Evolutionary conservation across 2,888 invertebrate genomes (phyloP).

Genomic region (Ectemnius lituratus): DNA sequence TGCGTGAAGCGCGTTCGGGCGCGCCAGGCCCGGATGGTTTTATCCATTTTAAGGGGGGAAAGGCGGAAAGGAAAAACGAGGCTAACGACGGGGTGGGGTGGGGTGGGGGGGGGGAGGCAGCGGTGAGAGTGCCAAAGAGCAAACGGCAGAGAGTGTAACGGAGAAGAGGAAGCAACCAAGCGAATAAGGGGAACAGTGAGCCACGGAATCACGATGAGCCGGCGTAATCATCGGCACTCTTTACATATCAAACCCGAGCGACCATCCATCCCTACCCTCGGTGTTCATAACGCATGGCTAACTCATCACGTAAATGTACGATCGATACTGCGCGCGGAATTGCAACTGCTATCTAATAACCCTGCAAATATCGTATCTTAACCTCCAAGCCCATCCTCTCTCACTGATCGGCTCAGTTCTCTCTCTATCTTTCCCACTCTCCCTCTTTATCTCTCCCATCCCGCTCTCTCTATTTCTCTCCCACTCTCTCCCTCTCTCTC

Average conservation of each 20-base stretch:
- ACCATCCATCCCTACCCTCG: constrained; percentile 3
- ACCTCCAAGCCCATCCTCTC: constrained; percentile 39
- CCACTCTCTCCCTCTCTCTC: constrained; percentile 10
- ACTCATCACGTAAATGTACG: constrained; percentile 73
- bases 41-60: constrained; percentile 32
- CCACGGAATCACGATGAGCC: constrained; percentile 59
- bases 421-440: not conserved
- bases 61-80: constrained; percentile 3
- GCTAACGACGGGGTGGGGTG: not conserved
- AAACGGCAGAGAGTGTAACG: not conserved
- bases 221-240: constrained; percentile 62
- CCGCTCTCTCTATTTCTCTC: constrained; percentile 30
- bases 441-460: constrained; percentile 16
- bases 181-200: constrained; percentile 39
- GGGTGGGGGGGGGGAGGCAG: not conserved
- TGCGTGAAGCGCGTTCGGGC: constrained; percentile 34
- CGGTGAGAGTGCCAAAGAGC: not conserved
- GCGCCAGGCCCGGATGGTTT: constrained; percentile 39
- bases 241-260: constrained; percentile 58
- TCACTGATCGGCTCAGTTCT: constrained; percentile 29
- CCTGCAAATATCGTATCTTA: constrained; percentile 71
- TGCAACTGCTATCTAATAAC: constrained; percentile 72
- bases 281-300: constrained; percentile 71
- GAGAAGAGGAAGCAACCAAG: constrained; percentile 8
- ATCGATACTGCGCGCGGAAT: constrained; percentile 67